These are phyloP conservation scores for Aleiodes sp. DNA, from an alignment of 1,140 invertebrate species.

Conservation along the genomic window DNA sequence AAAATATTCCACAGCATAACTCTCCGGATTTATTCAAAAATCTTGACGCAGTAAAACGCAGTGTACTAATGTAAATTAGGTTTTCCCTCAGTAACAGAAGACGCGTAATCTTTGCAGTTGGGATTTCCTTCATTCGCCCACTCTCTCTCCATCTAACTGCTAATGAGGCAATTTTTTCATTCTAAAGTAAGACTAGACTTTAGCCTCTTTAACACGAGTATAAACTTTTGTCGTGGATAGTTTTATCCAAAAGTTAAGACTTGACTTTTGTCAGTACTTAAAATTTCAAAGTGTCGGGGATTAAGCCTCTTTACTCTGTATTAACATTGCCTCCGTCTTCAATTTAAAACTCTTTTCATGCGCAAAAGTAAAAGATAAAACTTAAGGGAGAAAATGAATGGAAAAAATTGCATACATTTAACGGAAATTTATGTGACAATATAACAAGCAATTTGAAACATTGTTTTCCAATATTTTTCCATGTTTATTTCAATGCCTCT, in stretches of 20 bases:
- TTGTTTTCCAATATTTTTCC: not conserved
- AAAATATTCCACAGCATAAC: no score
- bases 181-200: not conserved
- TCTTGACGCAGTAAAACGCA: no score
- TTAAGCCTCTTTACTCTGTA: not conserved
- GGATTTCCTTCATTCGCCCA: no score
- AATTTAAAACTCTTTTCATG: not conserved
- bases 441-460: not conserved
- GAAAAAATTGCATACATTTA: not conserved
- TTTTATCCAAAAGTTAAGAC: slow-evolving; percentile 36
- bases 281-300: slow-evolving; percentile 7
- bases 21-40: no score
- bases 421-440: not conserved
- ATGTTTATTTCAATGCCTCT: not conserved
- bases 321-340: not conserved
- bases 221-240: slow-evolving; percentile 34
- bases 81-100: not conserved
- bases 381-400: not conserved
- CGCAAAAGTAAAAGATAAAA: slow-evolving; percentile 4
- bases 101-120: slow-evolving; percentile 40
- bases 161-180: slow-evolving; percentile 47
- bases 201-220: slow-evolving; percentile 20
- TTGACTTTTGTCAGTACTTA: slow-evolving; percentile 34
- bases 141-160: no score
- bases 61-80: slow-evolving; percentile 14